Percentiles rank a stretch among this genome's conserved stretches.
Evolutionary conservation across 2,113 vertebrate genomes (phyloP).

Genomic region (Megaceryle maxima): DNA sequence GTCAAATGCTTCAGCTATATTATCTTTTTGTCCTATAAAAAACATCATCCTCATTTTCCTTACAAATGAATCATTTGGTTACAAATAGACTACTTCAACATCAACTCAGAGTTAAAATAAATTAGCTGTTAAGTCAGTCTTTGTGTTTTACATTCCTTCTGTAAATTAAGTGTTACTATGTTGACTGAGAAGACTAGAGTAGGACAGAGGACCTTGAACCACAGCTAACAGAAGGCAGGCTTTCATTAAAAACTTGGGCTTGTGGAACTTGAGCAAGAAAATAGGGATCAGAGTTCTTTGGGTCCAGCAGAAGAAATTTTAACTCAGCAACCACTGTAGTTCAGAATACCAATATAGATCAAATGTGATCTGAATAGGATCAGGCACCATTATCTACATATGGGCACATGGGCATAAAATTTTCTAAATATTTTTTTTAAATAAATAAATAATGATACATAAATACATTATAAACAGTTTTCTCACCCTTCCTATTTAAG

Average conservation of each 20-base stretch:
- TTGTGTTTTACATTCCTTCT: not conserved
- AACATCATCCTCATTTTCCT: not conserved
- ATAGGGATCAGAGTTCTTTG: not conserved
- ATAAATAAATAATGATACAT: not conserved
- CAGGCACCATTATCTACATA: not conserved
- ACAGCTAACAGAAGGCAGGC: not conserved
- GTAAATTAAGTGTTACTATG: not conserved
- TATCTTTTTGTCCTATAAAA: not conserved
- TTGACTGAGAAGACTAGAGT: not conserved
- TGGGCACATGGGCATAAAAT: not conserved
- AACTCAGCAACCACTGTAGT: not conserved
- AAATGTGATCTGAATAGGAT: not conserved
- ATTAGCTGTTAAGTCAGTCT: not conserved
- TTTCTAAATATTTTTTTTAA: not conserved
- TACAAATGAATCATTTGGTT: not conserved
- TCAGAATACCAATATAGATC: not conserved
- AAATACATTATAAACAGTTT: not conserved
- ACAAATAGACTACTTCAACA: not conserved
- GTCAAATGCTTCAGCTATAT: not conserved
- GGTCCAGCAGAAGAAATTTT: not conserved
- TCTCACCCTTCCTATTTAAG: not conserved
- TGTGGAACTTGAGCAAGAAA: not conserved
- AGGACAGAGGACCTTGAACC: not conserved
- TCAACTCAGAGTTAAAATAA: not conserved
- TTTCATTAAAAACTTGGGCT: not conserved